phyloP scores from a whole-genome alignment of 1,140 invertebrate genomes.

The Augochlora pura region DNA sequence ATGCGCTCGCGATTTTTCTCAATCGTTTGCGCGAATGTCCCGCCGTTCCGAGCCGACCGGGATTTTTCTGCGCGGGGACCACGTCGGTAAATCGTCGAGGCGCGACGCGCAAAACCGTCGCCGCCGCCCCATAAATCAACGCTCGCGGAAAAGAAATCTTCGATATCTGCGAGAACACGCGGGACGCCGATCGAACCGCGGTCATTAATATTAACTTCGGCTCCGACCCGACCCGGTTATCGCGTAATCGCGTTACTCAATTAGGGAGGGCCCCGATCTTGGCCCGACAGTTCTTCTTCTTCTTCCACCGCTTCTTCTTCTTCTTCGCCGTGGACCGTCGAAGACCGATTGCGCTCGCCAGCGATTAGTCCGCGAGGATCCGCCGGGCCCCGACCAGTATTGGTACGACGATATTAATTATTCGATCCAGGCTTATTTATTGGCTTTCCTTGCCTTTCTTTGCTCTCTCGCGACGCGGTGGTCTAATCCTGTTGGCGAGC shows the following conservation, averaged over 20 bases:
- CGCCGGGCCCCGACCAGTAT: too few relatives aligned
- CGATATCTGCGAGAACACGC: constrained; percentile 20
- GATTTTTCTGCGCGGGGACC: background rate
- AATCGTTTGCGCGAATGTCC: background rate
- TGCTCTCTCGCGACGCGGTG: too few relatives aligned
- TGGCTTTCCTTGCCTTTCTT: too few relatives aligned
- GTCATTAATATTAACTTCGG: constrained; percentile 43
- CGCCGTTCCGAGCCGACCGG: background rate
- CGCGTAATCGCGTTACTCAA: constrained; percentile 37
- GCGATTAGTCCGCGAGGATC: too few relatives aligned
- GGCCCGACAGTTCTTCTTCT: background rate
- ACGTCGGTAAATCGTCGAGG: constrained; percentile 32
- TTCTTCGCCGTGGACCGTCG: background rate
- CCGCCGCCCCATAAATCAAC: constrained; percentile 35
- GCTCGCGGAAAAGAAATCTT: constrained; percentile 28
- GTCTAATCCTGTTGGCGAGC: too few relatives aligned
- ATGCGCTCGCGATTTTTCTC: background rate
- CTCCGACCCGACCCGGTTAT: constrained; percentile 25
- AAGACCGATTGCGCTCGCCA: background rate
- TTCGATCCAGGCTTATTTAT: too few relatives aligned
- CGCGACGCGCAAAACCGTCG: background rate
- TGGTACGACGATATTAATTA: too few relatives aligned
- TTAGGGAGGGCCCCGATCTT: background rate
- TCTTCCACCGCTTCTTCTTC: too few relatives aligned
- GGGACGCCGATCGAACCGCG: constrained; percentile 28